Conservation (phyloP, 2,797 vertebrate genomes). For the Chromobotia macracanthus region DNA sequence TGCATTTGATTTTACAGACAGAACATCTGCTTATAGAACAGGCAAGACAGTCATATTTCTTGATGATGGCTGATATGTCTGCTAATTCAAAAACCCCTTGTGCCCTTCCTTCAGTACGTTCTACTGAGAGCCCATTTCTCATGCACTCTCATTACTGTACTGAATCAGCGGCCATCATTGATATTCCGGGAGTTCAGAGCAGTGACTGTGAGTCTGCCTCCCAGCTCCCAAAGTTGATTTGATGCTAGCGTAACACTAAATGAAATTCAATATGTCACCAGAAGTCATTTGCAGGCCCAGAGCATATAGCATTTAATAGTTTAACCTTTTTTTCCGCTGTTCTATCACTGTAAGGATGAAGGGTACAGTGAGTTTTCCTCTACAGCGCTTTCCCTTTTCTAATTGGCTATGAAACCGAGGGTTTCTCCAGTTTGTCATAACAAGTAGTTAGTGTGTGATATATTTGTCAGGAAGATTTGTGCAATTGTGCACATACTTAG, state of each 20-base stretch:
- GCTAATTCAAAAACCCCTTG: constrained; percentile 11
- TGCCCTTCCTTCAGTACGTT: constrained; percentile 16
- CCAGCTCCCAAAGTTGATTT: constrained; percentile 45
- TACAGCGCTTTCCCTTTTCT: constrained; percentile 14
- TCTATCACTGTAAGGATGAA: constrained; percentile 13
- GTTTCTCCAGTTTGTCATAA: constrained; percentile 49
- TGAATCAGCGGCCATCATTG: constrained; percentile 37
- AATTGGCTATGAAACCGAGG: constrained; percentile 44
- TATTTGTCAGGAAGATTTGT: constrained; percentile 42
- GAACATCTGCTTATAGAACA: background rate
- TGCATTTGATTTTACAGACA: constrained; percentile 2
- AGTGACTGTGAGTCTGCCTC: constrained; percentile 29
- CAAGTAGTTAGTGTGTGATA: constrained; percentile 28
- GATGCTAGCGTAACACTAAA: constrained; percentile 47
- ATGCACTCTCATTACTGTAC: constrained; percentile 36
- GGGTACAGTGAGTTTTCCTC: constrained; percentile 6
- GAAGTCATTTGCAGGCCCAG: constrained; percentile 50
- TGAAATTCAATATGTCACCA: constrained; percentile 51
- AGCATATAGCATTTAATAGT: constrained; percentile 46
- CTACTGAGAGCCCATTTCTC: constrained; percentile 43
- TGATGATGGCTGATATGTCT: constrained; percentile 11
- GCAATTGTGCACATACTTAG: constrained; percentile 1
- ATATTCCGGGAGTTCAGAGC: constrained; percentile 34
- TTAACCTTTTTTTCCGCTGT: constrained; percentile 48
- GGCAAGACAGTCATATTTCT: constrained; percentile 16